Evolutionary conservation across 2,888 invertebrate species (phyloP).

Genomic region (Linnaemya tessellans): DNA sequence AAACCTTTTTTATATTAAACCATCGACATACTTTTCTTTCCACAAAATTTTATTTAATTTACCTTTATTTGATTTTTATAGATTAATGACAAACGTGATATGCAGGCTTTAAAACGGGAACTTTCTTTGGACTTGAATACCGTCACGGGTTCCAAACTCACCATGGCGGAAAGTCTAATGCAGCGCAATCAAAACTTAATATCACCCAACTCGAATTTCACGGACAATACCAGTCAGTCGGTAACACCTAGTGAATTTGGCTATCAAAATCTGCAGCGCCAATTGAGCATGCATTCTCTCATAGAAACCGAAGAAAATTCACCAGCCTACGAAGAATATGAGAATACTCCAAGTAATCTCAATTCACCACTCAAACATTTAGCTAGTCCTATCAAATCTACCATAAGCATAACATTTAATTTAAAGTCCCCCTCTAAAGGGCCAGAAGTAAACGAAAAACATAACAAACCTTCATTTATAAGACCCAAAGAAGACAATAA

Average conservation of each 20-base stretch:
- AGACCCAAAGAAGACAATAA: conserved; percentile 69
- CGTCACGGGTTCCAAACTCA: conserved; percentile 72
- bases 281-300: conserved; percentile 82
- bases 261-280: conserved; percentile 83
- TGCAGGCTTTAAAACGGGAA: conserved; percentile 82
- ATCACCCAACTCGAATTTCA: conserved; percentile 82
- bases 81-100: conserved; percentile 80
- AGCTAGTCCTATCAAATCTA: conserved; percentile 87
- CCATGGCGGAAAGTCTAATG: conserved; percentile 56
- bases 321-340: conserved; percentile 81
- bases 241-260: conserved; percentile 83
- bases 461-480: conserved; percentile 81
- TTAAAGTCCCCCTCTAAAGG: conserved; percentile 85
- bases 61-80: conserved; percentile 50
- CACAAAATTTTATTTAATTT: too few species aligned
- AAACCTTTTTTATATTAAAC: too few species aligned
- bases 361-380: conserved; percentile 75
- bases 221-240: conserved; percentile 84
- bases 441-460: conserved; percentile 77
- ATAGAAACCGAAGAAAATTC: conserved; percentile 81
- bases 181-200: conserved; percentile 72
- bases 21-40: too few species aligned
- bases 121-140: conserved; percentile 82
- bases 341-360: conserved; percentile 81
- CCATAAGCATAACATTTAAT: conserved; percentile 88